Conservation (phyloP, 2,797 vertebrate species). For the Ficedula albicollis region DNA sequence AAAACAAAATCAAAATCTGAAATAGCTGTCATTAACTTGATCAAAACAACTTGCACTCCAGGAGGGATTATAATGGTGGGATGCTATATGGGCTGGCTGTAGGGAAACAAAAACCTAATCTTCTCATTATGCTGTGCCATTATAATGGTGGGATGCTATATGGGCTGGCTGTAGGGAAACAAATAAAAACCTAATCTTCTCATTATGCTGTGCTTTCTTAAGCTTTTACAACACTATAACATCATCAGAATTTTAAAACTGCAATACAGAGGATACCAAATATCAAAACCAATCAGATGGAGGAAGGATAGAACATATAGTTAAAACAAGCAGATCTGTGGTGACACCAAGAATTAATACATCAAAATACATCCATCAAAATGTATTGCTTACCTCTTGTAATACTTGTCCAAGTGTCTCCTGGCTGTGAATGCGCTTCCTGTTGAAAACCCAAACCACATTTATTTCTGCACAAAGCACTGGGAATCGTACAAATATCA, state of each 20-base stretch:
- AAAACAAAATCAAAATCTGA: neutral
- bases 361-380: neutral
- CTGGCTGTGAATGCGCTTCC: conserved; percentile 85
- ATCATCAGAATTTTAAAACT: neutral
- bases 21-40: neutral
- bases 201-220: neutral
- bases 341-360: neutral
- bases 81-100: neutral
- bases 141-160: neutral
- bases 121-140: neutral
- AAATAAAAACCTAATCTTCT: neutral
- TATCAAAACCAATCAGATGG: neutral
- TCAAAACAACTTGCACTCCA: neutral
- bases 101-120: neutral
- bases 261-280: neutral
- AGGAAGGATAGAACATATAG: neutral
- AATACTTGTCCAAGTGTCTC: conserved; percentile 84
- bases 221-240: neutral
- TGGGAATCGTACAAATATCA: neutral
- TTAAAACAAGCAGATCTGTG: neutral
- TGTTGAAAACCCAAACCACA: conserved; percentile 60
- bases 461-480: neutral
- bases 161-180: neutral
- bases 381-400: conserved; percentile 79
- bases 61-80: neutral